Conservation (phyloP, 1,140 invertebrate genomes). For the Drosophila subobscura region DNA sequence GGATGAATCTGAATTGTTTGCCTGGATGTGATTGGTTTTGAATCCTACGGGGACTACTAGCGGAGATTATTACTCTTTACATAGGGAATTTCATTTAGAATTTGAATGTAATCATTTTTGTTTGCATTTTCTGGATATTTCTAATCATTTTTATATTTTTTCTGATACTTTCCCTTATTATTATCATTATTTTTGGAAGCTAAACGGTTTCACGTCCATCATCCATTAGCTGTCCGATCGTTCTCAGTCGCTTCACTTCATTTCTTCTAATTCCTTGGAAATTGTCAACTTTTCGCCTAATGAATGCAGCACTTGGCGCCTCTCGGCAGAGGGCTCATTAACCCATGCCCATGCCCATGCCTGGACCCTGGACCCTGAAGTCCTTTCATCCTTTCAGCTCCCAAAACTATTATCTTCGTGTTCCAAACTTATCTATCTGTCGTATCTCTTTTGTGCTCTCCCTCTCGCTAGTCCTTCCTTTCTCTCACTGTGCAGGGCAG, state of each 20-base stretch:
- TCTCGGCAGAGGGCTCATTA: constrained; percentile 34
- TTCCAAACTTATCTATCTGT: constrained; percentile 54
- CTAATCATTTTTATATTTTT: neutral
- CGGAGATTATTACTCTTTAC: too few species aligned
- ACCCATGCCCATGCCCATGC: constrained; percentile 8
- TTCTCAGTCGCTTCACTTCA: neutral
- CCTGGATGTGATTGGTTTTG: neutral
- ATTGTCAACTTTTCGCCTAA: constrained; percentile 34
- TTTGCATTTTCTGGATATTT: neutral
- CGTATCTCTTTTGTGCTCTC: constrained; percentile 25
- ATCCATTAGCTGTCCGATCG: neutral
- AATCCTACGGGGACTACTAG: neutral
- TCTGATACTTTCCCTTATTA: too few species aligned
- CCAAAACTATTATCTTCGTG: constrained; percentile 63
- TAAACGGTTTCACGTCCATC: too few species aligned
- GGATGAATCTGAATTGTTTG: constrained; percentile 32
- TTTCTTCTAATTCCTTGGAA: constrained; percentile 6
- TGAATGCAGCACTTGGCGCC: constrained; percentile 20
- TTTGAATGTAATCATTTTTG: too few species aligned
- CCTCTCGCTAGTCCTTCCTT: neutral
- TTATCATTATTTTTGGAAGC: too few species aligned
- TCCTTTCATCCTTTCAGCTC: constrained; percentile 44
- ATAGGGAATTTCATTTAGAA: too few species aligned
- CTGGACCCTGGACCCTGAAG: neutral
- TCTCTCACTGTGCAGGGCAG: constrained; percentile 24